Conservation (phyloP, 2,113 vertebrate species). For the Herpetotheres cachinnans region DNA sequence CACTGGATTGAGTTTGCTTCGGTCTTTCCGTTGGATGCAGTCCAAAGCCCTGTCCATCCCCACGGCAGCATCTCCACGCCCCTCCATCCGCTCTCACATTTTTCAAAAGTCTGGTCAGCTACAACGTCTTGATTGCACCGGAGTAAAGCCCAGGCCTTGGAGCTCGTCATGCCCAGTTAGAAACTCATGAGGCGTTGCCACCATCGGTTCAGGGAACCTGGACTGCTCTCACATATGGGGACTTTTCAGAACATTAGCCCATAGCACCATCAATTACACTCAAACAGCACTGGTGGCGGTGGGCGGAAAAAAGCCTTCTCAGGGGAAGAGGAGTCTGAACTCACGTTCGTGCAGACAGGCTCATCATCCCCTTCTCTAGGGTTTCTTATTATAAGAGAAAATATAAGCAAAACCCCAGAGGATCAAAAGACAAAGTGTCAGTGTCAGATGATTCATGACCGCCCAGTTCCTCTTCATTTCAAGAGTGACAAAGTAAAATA, state of each 20-base stretch:
- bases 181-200: neutral
- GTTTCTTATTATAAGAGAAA: constrained; percentile 61
- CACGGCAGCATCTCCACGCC: neutral
- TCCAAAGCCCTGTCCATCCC: constrained; percentile 18
- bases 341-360: constrained; percentile 42
- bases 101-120: neutral
- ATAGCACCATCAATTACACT: neutral
- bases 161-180: neutral
- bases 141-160: neutral
- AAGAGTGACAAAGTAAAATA: constrained; percentile 72
- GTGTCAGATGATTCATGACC: constrained; percentile 67
- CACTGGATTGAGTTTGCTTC: constrained; percentile 6
- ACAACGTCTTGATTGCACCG: neutral
- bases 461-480: constrained; percentile 64
- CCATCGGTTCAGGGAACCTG: neutral
- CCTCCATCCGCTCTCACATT: neutral
- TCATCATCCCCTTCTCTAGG: constrained; percentile 22
- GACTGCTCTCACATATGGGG: neutral
- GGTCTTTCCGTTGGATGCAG: constrained; percentile 8
- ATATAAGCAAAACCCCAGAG: constrained; percentile 60
- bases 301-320: neutral
- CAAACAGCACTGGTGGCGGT: neutral
- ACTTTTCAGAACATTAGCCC: neutral
- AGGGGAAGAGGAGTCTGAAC: constrained; percentile 15
- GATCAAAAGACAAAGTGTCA: constrained; percentile 64